phyloP scores from a whole-genome alignment of 2,888 invertebrate species.

The Bruchidius siliquastri region DNA sequence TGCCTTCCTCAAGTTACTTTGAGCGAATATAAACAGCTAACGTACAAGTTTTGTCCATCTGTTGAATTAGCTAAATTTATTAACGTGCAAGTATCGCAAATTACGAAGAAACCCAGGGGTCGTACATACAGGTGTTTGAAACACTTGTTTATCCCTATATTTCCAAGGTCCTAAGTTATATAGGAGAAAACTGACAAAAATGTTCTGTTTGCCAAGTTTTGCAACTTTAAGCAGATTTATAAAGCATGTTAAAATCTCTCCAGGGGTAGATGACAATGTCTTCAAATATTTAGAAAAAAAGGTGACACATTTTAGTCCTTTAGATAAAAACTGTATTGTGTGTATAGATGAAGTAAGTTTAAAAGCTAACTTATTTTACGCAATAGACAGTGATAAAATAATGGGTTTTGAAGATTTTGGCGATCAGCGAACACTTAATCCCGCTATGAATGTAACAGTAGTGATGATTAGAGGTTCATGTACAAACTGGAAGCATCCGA shows the following conservation, averaged over 20 bases:
- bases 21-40: background rate
- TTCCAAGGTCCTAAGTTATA: constrained; percentile 7
- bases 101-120: constrained; percentile 3
- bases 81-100: constrained; percentile 1
- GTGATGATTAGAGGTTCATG: constrained; percentile 11
- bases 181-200: constrained; percentile 4
- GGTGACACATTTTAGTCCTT: background rate
- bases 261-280: constrained; percentile 1
- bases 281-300: background rate
- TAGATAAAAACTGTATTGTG: constrained; percentile 7
- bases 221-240: background rate
- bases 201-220: background rate
- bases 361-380: constrained; percentile 12
- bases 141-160: constrained; percentile 3
- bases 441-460: constrained; percentile 12
- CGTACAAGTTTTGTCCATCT: background rate
- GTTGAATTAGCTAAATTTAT: constrained; percentile 1
- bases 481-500: constrained; percentile 12
- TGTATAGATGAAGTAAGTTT: constrained; percentile 11
- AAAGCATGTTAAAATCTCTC: background rate
- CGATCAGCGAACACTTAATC: constrained; percentile 5
- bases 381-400: constrained; percentile 4
- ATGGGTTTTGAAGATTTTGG: constrained; percentile 6
- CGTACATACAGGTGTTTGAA: constrained; percentile 9
- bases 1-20: background rate